Conservation (phyloP, 2,797 vertebrate species). For the Botia almorhae region DNA sequence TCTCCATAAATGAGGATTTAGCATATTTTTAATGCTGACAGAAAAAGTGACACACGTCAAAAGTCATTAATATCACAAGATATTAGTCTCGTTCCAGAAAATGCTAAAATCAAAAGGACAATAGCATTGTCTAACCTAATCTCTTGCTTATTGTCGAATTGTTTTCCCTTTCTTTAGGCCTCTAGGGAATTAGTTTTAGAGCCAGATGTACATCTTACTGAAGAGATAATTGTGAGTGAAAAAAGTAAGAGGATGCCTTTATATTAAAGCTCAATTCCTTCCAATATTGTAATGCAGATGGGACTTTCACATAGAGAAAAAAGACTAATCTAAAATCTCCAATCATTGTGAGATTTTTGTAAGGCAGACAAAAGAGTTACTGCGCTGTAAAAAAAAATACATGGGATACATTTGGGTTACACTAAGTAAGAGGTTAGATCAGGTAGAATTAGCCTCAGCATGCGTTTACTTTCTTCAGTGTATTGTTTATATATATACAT, state of each 20-base stretch:
- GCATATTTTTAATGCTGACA: constrained; percentile 66
- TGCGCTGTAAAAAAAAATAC: not conserved
- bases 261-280: constrained; percentile 74
- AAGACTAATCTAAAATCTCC: constrained; percentile 51
- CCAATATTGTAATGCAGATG: constrained; percentile 77
- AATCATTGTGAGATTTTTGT: constrained; percentile 11
- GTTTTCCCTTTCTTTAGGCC: constrained; percentile 71
- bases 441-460: not conserved
- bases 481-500: not conserved
- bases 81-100: constrained; percentile 67
- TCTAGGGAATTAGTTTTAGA: constrained; percentile 66
- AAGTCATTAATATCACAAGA: constrained; percentile 59
- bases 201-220: constrained; percentile 68
- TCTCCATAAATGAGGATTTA: constrained; percentile 73
- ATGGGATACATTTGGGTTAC: not conserved
- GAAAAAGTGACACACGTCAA: constrained; percentile 67
- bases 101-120: constrained; percentile 67
- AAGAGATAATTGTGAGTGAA: constrained; percentile 51
- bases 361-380: not conserved
- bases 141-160: constrained; percentile 66
- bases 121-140: constrained; percentile 62
- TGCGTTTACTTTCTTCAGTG: not conserved
- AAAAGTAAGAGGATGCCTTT: constrained; percentile 62
- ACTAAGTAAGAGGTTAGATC: not conserved
- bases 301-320: constrained; percentile 60